phyloP scores from a whole-genome alignment of 64 coral and sea anemone species.

The Exaiptasia diaphana region DNA sequence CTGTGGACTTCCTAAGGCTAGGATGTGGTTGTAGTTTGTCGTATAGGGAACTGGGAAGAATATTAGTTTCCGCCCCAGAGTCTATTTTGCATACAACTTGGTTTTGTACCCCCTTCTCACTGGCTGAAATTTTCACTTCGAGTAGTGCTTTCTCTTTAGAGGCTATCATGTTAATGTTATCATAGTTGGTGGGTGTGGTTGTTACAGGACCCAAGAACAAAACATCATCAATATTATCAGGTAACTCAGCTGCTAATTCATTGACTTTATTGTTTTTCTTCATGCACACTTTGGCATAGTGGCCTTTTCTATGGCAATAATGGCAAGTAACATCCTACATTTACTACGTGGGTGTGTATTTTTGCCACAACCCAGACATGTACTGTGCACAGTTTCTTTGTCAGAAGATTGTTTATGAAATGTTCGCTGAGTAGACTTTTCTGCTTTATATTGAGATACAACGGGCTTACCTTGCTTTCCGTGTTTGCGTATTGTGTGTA shows the following conservation, averaged over 20 bases:
- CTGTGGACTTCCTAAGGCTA: conserved; percentile 29
- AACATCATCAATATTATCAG: not conserved
- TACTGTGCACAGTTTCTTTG: conserved; percentile 8
- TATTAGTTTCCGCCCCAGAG: conserved; percentile 37
- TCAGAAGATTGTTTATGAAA: not conserved
- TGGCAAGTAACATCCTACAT: not conserved
- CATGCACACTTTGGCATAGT: not conserved
- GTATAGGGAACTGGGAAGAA: conserved; percentile 35
- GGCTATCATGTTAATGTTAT: conserved; percentile 12
- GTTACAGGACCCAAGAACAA: conserved; percentile 50
- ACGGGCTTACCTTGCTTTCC: conserved; percentile 33
- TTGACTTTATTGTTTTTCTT: not conserved
- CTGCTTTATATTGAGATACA: conserved; percentile 11
- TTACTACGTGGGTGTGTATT: conserved; percentile 29
- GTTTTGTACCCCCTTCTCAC: conserved; percentile 24
- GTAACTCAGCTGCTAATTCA: not conserved
- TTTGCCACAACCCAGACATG: conserved; percentile 33
- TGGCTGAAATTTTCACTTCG: conserved; percentile 16
- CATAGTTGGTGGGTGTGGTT: not conserved
- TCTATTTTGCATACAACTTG: conserved; percentile 46
- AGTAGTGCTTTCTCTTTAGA: conserved; percentile 45
- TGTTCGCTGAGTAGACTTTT: conserved; percentile 1
- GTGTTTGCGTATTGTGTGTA: conserved; percentile 39
- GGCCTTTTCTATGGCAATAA: not conserved
- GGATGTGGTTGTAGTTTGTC: not conserved